Evolutionary conservation across 2,113 vertebrate species (phyloP).

Genomic region (Tupaia tana): DNA sequence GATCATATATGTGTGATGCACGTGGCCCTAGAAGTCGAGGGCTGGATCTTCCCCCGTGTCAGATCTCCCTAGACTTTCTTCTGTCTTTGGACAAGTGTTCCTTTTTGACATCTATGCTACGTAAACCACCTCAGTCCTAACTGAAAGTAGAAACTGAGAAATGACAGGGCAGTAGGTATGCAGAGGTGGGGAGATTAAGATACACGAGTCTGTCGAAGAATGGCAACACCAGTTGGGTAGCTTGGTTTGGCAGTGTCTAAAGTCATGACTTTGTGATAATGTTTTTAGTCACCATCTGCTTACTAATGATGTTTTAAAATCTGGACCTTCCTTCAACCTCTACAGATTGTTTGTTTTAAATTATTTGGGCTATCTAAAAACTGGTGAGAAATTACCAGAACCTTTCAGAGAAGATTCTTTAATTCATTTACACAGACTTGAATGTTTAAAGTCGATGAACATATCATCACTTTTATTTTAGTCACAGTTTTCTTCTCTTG

Average conservation of each 20-base stretch:
- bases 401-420: slow-evolving; percentile 56
- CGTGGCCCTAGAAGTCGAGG: not conserved
- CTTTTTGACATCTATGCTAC: not conserved
- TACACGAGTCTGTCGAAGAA: not conserved
- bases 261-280: not conserved
- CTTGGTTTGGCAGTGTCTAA: not conserved
- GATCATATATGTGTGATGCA: not conserved
- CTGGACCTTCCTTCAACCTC: slow-evolving; percentile 31
- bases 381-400: slow-evolving; percentile 65
- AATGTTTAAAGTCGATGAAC: slow-evolving; percentile 68
- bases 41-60: not conserved
- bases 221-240: not conserved
- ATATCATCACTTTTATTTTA: slow-evolving; percentile 72
- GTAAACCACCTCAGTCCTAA: not conserved
- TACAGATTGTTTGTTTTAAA: slow-evolving; percentile 64
- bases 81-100: not conserved
- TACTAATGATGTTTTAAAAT: slow-evolving; percentile 38
- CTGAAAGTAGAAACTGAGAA: not conserved
- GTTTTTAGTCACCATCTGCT: slow-evolving; percentile 46
- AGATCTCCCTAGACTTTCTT: not conserved
- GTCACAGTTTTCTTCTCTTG: slow-evolving; percentile 66
- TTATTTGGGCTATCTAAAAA: slow-evolving; percentile 65
- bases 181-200: not conserved
- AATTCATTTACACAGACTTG: slow-evolving; percentile 68
- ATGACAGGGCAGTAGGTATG: not conserved